Percentiles rank a stretch among this genome's conserved stretches.
Evolutionary conservation across 1,140 invertebrate species (phyloP).

Genomic region (Sminthurinus signatus): DNA sequence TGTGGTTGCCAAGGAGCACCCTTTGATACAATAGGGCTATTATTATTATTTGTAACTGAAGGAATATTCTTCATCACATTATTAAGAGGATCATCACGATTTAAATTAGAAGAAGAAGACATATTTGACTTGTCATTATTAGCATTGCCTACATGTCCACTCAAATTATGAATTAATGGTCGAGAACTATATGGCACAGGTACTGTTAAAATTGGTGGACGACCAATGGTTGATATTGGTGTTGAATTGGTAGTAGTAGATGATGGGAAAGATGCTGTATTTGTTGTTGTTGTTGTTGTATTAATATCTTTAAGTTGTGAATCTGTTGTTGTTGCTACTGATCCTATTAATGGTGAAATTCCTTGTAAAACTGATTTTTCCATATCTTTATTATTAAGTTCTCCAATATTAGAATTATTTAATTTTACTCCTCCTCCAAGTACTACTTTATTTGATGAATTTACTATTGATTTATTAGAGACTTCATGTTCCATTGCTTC

Average conservation of each 20-base stretch:
- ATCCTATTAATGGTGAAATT: too few relatives aligned
- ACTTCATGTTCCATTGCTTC: neutral
- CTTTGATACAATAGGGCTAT: slow-evolving; percentile 4
- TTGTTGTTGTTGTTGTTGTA: neutral
- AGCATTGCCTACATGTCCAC: neutral
- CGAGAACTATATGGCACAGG: slow-evolving; percentile 35
- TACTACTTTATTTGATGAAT: neutral
- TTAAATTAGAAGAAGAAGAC: slow-evolving; percentile 6
- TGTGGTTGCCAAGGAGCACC: slow-evolving; percentile 40
- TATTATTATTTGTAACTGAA: neutral
- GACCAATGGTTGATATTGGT: neutral
- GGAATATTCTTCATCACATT: slow-evolving; percentile 6
- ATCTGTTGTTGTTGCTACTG: neutral
- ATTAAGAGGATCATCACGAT: slow-evolving; percentile 11
- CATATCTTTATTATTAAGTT: slow-evolving; percentile 23
- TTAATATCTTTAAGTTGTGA: neutral
- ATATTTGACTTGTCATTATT: slow-evolving; percentile 15
- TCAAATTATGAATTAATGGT: slow-evolving; percentile 11
- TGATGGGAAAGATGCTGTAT: neutral
- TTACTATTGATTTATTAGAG: neutral
- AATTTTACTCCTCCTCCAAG: neutral
- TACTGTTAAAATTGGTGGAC: slow-evolving; percentile 34
- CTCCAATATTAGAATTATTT: neutral
- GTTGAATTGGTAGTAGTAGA: too few relatives aligned
- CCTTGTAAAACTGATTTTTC: too few relatives aligned